Percentiles rank a stretch among this genome's conserved stretches.
Conservation (phyloP, 2,113 vertebrate species). For the Neolamprologus toae region DNA sequence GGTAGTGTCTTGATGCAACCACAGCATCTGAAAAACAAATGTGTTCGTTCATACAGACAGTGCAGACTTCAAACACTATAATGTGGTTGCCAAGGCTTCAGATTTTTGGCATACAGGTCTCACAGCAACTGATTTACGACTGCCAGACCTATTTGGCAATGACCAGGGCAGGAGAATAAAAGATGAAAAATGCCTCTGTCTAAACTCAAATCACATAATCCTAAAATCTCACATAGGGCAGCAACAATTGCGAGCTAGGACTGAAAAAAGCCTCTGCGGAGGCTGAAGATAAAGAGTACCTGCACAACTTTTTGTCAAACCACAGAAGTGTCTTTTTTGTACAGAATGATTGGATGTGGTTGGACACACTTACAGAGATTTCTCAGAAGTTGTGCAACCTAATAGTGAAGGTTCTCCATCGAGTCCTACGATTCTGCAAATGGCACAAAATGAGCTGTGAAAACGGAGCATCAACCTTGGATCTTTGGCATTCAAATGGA, state of each 20-base stretch:
- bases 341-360: neutral
- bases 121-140: constrained; percentile 6
- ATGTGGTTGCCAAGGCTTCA: neutral
- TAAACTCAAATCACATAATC: constrained; percentile 10
- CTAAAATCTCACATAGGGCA: neutral
- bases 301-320: neutral
- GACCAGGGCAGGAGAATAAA: neutral
- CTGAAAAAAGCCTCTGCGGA: neutral
- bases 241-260: neutral
- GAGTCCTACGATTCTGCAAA: neutral
- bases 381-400: neutral
- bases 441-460: constrained; percentile 11
- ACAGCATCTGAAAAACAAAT: neutral
- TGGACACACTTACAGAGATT: neutral
- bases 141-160: constrained; percentile 1
- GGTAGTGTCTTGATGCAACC: neutral
- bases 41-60: neutral
- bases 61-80: neutral
- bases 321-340: neutral
- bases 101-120: neutral
- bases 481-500: constrained; percentile 1
- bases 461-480: neutral
- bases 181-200: neutral
- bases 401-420: neutral
- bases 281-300: neutral